A percentile compares a stretch with the other conserved stretches of the same genome.
Evolutionary conservation across 2,113 vertebrate genomes (phyloP).

Genomic region (Nothoprocta pentlandii): DNA sequence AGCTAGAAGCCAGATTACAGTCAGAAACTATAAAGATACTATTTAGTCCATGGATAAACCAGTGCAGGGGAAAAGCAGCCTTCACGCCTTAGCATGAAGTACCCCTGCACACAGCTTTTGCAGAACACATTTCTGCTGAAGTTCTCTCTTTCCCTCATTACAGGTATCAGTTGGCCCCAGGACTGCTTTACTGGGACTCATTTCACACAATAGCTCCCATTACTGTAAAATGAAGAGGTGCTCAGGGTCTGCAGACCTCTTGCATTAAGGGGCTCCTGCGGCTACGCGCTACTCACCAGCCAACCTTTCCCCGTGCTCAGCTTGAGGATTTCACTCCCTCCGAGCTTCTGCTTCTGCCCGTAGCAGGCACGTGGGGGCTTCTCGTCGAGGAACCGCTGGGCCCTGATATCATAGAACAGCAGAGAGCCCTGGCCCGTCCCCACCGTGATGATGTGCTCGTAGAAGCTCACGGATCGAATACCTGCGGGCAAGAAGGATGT

Average conservation of each 20-base stretch:
- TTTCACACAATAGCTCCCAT: neutral
- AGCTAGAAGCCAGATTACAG: neutral
- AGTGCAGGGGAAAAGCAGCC: neutral
- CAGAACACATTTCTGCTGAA: neutral
- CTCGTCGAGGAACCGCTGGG: constrained; percentile 93
- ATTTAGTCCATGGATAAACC: neutral
- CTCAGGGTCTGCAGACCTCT: rapidly evolving
- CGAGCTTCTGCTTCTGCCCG: constrained; percentile 82
- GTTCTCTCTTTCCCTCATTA: neutral
- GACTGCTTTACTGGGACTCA: neutral
- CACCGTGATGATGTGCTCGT: constrained; percentile 98
- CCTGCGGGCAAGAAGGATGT: constrained; percentile 74
- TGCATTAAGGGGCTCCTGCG: neutral
- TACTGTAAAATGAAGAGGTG: neutral
- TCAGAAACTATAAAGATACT: neutral
- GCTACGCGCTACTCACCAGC: constrained; percentile 85
- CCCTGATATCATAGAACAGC: constrained; percentile 95
- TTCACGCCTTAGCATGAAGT: neutral
- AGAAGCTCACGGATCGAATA: constrained; percentile 98
- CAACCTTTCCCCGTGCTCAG: constrained; percentile 94
- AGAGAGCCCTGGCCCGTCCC: constrained; percentile 96
- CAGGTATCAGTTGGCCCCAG: neutral
- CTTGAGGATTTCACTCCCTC: constrained; percentile 90
- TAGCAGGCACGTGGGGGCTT: constrained; percentile 72
- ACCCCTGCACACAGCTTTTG: neutral